Conservation (phyloP, 2,113 vertebrate species). For the Channa maculata region DNA sequence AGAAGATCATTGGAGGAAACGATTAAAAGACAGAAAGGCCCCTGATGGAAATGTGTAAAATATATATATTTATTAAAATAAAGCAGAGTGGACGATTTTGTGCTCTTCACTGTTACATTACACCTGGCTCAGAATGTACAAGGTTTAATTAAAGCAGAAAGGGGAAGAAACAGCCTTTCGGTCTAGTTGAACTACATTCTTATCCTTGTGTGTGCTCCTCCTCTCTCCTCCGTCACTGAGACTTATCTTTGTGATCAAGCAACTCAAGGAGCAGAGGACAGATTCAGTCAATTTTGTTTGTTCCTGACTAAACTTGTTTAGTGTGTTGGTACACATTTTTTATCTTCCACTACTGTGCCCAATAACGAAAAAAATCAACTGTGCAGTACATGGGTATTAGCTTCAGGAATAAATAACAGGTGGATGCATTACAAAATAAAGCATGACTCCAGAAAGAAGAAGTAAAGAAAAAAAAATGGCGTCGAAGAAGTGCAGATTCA, state of each 20-base stretch:
- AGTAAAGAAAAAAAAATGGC: background rate
- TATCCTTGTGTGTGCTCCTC: constrained; percentile 18
- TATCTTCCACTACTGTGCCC: too few relatives aligned
- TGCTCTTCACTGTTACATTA: background rate
- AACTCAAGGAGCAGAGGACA: constrained; percentile 19
- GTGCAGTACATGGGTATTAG: background rate
- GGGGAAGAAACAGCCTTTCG: constrained; percentile 7
- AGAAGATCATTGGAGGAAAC: background rate
- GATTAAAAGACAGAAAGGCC: background rate
- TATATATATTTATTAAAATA: background rate
- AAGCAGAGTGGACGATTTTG: background rate
- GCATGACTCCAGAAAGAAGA: too few relatives aligned
- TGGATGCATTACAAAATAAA: too few relatives aligned
- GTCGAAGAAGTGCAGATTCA: constrained; percentile 17
- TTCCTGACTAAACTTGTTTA: background rate
- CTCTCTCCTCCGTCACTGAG: constrained; percentile 6
- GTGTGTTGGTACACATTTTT: background rate
- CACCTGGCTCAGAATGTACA: constrained; percentile 3
- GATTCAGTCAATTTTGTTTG: background rate
- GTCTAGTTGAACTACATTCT: constrained; percentile 52
- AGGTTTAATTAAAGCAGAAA: constrained; percentile 18
- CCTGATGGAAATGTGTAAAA: background rate
- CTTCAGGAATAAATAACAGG: too few relatives aligned
- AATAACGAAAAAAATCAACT: too few relatives aligned
- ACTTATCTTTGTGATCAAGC: constrained; percentile 22